These are phyloP conservation scores for Bombus soroeensis DNA, from an alignment of 1,140 invertebrate species.

Conservation along the genomic window DNA sequence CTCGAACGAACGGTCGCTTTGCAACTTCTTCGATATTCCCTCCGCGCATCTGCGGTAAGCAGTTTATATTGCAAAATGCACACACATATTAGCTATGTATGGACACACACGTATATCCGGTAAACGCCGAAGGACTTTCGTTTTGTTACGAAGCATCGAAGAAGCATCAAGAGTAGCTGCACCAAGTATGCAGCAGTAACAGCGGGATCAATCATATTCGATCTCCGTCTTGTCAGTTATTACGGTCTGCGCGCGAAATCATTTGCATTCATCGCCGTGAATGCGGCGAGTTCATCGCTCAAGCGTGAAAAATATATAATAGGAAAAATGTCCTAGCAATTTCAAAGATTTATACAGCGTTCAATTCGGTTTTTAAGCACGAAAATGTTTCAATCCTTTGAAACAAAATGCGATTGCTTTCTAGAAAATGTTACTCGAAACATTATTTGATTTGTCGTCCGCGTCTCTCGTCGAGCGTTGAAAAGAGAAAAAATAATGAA, in stretches of 20 bases:
- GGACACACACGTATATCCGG: not conserved
- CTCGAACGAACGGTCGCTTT: not conserved
- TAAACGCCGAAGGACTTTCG: conserved; percentile 8
- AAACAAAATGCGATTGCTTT: too few species aligned
- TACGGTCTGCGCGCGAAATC: not conserved
- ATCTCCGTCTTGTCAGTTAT: conserved; percentile 42
- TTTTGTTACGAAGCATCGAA: conserved; percentile 28
- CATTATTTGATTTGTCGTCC: not conserved
- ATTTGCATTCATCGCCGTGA: conserved; percentile 21
- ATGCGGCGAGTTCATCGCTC: conserved; percentile 6
- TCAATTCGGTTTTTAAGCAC: not conserved
- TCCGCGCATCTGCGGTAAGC: conserved; percentile 36
- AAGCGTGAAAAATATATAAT: not conserved
- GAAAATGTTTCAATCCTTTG: not conserved
- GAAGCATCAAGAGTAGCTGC: not conserved
- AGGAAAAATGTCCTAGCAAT: not conserved
- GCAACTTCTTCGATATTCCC: conserved; percentile 40
- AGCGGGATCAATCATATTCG: conserved; percentile 44
- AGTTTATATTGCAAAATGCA: conserved; percentile 52
- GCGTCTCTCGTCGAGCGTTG: not conserved
- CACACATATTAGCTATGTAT: not conserved
- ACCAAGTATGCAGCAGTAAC: conserved; percentile 26
- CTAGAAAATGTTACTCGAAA: not conserved
- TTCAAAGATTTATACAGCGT: not conserved
- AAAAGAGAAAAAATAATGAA: not conserved